Conservation (phyloP, 2,113 vertebrate genomes). For the Hirundichthys speculiger region DNA sequence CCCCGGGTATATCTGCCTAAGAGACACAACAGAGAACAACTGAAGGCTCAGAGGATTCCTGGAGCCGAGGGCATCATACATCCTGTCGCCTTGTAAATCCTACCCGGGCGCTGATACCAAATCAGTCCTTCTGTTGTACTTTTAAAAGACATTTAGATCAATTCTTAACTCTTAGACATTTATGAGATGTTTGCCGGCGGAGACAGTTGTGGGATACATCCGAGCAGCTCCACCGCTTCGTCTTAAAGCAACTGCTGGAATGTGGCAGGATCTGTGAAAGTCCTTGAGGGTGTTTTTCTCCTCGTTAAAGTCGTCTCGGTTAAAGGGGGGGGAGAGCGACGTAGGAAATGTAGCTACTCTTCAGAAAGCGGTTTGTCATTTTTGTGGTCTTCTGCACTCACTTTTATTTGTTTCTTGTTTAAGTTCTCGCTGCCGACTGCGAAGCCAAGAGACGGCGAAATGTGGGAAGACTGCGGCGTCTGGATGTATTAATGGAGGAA, state of each 20-base stretch:
- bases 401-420: conserved; percentile 60
- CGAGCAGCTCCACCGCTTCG: conserved; percentile 13
- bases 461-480: background rate
- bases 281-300: conserved; percentile 33
- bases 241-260: conserved; percentile 18
- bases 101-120: too few species aligned
- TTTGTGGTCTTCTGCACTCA: conserved; percentile 51
- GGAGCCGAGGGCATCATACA: too few species aligned
- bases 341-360: conserved; percentile 11
- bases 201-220: too few species aligned
- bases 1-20: too few species aligned
- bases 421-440: conserved; percentile 32
- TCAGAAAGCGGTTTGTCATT: conserved; percentile 59
- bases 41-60: too few species aligned
- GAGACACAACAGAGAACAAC: too few species aligned
- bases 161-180: too few species aligned
- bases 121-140: too few species aligned
- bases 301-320: conserved; percentile 39
- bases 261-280: conserved; percentile 24
- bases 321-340: conserved; percentile 1
- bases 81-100: too few species aligned
- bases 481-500: background rate
- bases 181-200: too few species aligned
- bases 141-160: too few species aligned
- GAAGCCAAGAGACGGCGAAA: conserved; percentile 19